Evolutionary conservation across 2,797 vertebrate genomes (phyloP), one percentile per base, ranked within the genome.

Genomic region (Callimico goeldii): DNA sequence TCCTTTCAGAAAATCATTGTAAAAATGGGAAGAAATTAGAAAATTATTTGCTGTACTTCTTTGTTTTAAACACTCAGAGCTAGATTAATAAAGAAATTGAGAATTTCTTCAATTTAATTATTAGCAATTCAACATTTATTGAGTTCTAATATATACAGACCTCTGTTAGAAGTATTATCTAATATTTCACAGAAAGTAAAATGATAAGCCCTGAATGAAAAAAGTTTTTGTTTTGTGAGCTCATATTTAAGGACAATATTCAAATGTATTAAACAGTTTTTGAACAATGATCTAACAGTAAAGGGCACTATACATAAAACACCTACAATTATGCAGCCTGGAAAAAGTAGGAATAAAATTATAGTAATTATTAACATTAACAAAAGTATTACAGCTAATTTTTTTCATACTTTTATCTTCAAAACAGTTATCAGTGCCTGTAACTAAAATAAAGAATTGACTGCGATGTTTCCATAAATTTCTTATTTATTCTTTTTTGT

Each of bases 341-440:
- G 12, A 11, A 81, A 90, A 4, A 91, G 30, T 36, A 95, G 46
- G 22, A 80, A 52, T 85, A 94, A 41, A 91, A 48, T 90, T 67
- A 84, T 4, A 76, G 50, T 92, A 43, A 77, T 88, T 92, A 91
- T 55, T 90, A 85, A 50, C 73, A 22, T 61, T 88, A 91, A 83
- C 4, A 79, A 88, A 95, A 88, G n/a, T 73, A 76, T 89, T 64
- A 67, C 41, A 79, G 79, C 90, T 87, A 72, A 41, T 88, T 67
- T 95, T 92, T 96, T 33, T 75, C 36, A 11, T 46, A 64, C 9
- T 52, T 88, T 96, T 94, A 48, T 91, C 30, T 97, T 93, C 39
- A 72, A 94, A 88, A 85, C 11, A 89, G 10, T 86, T 46, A 84
- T 46, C 24, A 89, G 36, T 81, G 39, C 24, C 61, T 91, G 24